Conservation (phyloP, 2,888 invertebrate genomes). For the Lithophane ornitopus region DNA sequence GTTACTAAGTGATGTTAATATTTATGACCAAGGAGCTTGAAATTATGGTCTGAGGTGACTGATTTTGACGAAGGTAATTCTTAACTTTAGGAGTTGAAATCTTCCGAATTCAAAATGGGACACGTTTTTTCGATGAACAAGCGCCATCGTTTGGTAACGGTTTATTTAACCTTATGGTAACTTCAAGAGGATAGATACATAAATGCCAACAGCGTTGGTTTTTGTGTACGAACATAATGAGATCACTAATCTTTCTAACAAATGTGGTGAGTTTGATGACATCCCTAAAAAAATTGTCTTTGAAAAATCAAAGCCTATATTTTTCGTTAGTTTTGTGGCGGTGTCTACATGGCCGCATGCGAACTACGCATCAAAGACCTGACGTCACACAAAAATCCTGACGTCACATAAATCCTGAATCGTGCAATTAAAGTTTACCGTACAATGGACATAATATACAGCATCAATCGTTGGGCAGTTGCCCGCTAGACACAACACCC, state of each 20-base stretch:
- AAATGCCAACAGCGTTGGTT: neutral
- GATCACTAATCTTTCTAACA: neutral
- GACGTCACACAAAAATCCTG: too few species aligned
- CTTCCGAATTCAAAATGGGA: neutral
- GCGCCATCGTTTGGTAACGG: neutral
- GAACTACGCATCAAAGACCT: too few species aligned
- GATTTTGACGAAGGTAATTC: neutral
- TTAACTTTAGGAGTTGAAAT: neutral
- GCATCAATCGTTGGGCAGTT: too few species aligned
- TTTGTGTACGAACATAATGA: neutral
- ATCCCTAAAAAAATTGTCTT: neutral
- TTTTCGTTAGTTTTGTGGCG: neutral
- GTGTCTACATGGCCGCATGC: too few species aligned
- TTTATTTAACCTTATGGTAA: neutral
- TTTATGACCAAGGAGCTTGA: slow-evolving; percentile 38
- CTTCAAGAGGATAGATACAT: neutral
- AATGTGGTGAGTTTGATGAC: neutral
- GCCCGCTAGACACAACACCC: too few species aligned
- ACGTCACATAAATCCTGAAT: too few species aligned
- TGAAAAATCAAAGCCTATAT: neutral
- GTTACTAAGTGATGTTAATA: slow-evolving; percentile 55
- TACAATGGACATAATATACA: too few species aligned
- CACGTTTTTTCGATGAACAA: neutral
- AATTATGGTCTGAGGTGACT: neutral
- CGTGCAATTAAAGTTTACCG: too few species aligned